A percentile compares a stretch with the other conserved stretches of the same genome.
phyloP scores from a whole-genome alignment of 2,113 vertebrate genomes.

The Trogon surrucura region DNA sequence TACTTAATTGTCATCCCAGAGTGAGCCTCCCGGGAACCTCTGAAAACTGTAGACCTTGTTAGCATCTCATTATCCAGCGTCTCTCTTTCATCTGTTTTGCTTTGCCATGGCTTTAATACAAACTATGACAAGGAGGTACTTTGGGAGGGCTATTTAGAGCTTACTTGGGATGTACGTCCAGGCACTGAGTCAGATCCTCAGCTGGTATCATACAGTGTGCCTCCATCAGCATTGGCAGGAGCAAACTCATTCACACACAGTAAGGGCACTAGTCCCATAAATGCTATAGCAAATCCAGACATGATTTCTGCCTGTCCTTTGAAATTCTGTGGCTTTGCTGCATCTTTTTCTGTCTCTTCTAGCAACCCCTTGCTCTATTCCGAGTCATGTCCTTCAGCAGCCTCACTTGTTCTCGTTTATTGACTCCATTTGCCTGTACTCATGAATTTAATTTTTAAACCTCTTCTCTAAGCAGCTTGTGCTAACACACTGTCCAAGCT shows the following conservation, averaged over 20 bases:
- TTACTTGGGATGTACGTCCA: background rate
- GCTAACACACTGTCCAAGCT: background rate
- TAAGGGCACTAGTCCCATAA: background rate
- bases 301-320: background rate
- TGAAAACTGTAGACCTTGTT: background rate
- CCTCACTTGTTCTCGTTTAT: background rate
- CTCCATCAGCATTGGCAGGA: background rate
- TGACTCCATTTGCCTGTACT: background rate
- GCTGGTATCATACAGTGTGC: background rate
- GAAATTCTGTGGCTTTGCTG: background rate
- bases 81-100: background rate
- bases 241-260: background rate
- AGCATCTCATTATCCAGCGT: constrained; percentile 4
- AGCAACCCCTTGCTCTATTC: background rate
- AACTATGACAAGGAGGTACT: background rate
- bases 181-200: background rate
- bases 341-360: background rate
- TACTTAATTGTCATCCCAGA: background rate
- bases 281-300: background rate
- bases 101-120: background rate
- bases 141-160: background rate
- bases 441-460: background rate
- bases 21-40: background rate
- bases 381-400: background rate
- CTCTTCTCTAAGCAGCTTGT: background rate